A percentile compares a stretch with the other conserved stretches of the same genome.
phyloP scores from a whole-genome alignment of 53 echinoderm and acorn worm species.

The Stichopus horrens region DNA sequence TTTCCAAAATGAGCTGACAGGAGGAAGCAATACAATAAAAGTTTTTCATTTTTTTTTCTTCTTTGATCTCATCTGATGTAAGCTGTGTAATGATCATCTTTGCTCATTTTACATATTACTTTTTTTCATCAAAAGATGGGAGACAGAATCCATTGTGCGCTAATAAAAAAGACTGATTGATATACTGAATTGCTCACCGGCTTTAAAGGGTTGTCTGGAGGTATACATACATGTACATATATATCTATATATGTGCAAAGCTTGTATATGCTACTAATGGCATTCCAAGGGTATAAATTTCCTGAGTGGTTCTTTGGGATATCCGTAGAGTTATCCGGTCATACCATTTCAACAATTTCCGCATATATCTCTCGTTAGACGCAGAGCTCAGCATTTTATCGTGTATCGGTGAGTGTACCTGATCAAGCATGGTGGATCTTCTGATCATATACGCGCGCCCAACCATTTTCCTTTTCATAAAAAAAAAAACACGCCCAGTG shows the following conservation, averaged over 20 bases:
- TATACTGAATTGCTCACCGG: not conserved
- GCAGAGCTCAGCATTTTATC: slow-evolving; percentile 41
- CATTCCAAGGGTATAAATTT: slow-evolving; percentile 30
- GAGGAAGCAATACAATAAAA: no score
- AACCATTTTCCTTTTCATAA: no score
- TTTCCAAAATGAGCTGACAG: no score
- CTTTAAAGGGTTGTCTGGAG: not conserved
- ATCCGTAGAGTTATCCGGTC: slow-evolving; percentile 42
- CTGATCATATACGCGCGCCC: no score
- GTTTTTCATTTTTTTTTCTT: no score
- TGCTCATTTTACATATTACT: not conserved
- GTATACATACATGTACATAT: no score
- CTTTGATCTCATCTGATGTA: not conserved
- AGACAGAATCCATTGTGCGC: no score
- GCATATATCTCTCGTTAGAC: slow-evolving; percentile 12
- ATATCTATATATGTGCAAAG: not conserved
- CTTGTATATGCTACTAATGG: not conserved
- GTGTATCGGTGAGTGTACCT: not conserved
- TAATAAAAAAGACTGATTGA: no score
- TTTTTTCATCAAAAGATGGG: not conserved
- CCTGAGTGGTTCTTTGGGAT: slow-evolving; percentile 40
- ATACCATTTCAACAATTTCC: slow-evolving; percentile 21
- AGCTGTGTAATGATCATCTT: not conserved
- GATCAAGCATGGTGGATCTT: not conserved
- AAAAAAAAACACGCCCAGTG: no score